phyloP scores from a whole-genome alignment of 2,888 invertebrate genomes.

The Drosophila melanosoma region DNA sequence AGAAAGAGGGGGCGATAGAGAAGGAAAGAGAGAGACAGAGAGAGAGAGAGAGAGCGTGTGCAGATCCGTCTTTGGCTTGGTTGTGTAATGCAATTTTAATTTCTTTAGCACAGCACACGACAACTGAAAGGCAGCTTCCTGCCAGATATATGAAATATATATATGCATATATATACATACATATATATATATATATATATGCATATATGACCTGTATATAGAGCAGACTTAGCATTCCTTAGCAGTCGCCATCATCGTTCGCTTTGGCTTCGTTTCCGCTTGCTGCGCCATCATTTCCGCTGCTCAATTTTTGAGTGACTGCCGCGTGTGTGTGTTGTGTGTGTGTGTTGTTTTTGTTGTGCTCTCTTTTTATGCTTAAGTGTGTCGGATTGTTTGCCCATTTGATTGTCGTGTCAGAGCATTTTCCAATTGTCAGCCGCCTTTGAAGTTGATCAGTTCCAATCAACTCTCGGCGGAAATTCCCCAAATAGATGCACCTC shows the following conservation, averaged over 20 bases:
- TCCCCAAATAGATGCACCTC: constrained; percentile 54
- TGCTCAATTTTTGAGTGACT: constrained; percentile 69
- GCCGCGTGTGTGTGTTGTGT: constrained; percentile 19
- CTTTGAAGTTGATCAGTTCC: constrained; percentile 60
- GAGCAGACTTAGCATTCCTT: constrained; percentile 21
- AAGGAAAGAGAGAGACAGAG: constrained; percentile 3
- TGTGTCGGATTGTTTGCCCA: constrained; percentile 65
- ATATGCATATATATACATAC: not conserved
- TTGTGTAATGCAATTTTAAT: constrained; percentile 79
- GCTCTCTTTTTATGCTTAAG: constrained; percentile 44
- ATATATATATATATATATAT: not conserved
- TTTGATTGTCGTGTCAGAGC: constrained; percentile 70
- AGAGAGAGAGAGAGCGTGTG: constrained; percentile 15
- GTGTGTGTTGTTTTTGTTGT: constrained; percentile 23
- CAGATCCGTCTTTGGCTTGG: constrained; percentile 44
- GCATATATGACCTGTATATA: not conserved
- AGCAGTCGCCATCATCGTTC: constrained; percentile 22
- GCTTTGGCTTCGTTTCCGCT: constrained; percentile 70
- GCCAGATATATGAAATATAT: not conserved
- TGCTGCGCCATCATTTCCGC: constrained; percentile 76
- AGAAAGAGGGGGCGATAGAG: not conserved
- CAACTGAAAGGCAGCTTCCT: constrained; percentile 55
- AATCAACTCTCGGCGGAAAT: constrained; percentile 63
- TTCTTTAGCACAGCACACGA: constrained; percentile 74
- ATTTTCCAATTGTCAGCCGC: constrained; percentile 67